Percentiles rank a stretch among this genome's conserved stretches.
These are phyloP conservation scores for Myanophis thanlyinensis DNA, from an alignment of 2,113 vertebrate species.

Conservation along the genomic window DNA sequence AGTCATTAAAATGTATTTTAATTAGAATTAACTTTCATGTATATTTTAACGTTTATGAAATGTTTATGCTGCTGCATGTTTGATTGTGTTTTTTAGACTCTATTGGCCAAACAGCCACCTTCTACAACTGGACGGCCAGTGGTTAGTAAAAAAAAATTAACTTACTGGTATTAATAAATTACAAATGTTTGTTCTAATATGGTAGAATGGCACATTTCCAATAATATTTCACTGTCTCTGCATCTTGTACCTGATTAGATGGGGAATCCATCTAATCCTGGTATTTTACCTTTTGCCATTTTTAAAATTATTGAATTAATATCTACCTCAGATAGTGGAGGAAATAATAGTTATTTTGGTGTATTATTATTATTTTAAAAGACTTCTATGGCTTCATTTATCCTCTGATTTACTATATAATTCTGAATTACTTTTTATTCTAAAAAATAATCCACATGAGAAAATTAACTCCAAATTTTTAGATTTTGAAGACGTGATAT, in stretches of 20 bases:
- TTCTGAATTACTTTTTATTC: not conserved
- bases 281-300: not conserved
- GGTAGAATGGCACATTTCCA: not conserved
- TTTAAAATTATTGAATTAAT: not conserved
- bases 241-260: not conserved
- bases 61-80: slow-evolving; percentile 26
- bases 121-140: slow-evolving; percentile 90
- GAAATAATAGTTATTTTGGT: not conserved
- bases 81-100: slow-evolving; percentile 78
- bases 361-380: not conserved
- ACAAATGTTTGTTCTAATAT: not conserved
- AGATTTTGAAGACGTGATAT: not conserved
- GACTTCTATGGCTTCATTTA: not conserved
- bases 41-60: slow-evolving; percentile 7
- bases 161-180: slow-evolving; percentile 1
- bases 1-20: slow-evolving; percentile 8
- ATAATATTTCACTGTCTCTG: not conserved
- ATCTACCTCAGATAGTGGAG: not conserved
- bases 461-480: not conserved
- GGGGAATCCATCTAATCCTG: not conserved
- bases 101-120: slow-evolving; percentile 91
- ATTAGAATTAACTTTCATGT: slow-evolving; percentile 13
- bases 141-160: slow-evolving; percentile 75
- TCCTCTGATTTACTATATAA: not conserved
- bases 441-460: not conserved